Evolutionary conservation across 2,113 vertebrate genomes (phyloP), one percentile per base, ranked within the genome.

Genomic region (Geococcyx californianus): DNA sequence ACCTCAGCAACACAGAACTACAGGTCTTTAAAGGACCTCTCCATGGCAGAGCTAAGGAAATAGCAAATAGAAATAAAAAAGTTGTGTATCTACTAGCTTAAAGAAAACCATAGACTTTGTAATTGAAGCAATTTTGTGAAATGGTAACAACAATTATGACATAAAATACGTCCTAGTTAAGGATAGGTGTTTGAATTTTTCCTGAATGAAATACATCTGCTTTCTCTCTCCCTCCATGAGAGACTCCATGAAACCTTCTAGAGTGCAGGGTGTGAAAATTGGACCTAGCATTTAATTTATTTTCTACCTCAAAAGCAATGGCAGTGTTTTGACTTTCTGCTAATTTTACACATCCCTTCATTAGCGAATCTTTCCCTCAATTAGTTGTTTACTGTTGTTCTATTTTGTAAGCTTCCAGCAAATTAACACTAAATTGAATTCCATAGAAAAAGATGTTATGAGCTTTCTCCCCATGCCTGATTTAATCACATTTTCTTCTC

Each of bases 351-450:
- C 6, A 9, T 66, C 60, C 13, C 16, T 26, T 74, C 64, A 47
- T 54, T 10, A 90, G 18, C 9, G 1, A 66, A 42, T 51, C 55
- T 38, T 14, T 19, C 55, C 38, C 51, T 45, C 42, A 42, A 51
- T 67, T 11, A 62, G 38, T 28, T 38, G 1, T 51, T 66, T 28
- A 8, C 47, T 63, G 42, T 23, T 87, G 55, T 45, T 70, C 64
- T 81, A 3, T 60, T 96, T 84, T 13, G 47, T 17, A 18, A 75
- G 64, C 68, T 67, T 78, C 59, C 64, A 84, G 73, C 52, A 87
- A 92, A 94, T 89, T 87, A 92, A 74, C 64, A 90, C 62, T 15
- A 64, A 92, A 94, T 75, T 94, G 72, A 92, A 84, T 90, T 94
- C 56, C 18, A 64, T 0, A 29, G 77, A 69, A 55, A 42, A 90